These are phyloP conservation scores for Sparidentex hasta DNA, from an alignment of 2,797 vertebrate genomes.

Conservation along the genomic window DNA sequence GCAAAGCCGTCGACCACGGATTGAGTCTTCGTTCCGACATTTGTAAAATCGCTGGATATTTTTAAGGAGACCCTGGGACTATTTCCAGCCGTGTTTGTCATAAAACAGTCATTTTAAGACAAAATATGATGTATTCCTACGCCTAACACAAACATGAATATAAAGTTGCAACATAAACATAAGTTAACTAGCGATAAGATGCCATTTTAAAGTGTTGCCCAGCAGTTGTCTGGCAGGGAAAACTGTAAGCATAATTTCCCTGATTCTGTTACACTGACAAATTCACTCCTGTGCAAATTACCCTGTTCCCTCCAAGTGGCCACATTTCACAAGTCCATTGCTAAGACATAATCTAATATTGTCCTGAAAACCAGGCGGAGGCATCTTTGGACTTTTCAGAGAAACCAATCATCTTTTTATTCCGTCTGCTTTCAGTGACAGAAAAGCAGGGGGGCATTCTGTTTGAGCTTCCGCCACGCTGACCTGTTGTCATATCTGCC, in stretches of 20 bases:
- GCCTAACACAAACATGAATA: too few species aligned
- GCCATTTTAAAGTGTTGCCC: not conserved
- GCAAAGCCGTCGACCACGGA: too few species aligned
- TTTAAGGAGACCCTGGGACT: too few species aligned
- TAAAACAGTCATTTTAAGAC: too few species aligned
- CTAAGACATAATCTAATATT: slow-evolving; percentile 45
- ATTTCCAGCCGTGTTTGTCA: too few species aligned
- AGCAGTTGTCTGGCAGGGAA: not conserved
- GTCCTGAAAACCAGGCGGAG: slow-evolving; percentile 17
- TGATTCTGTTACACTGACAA: slow-evolving; percentile 1
- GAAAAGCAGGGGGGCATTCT: slow-evolving; percentile 4
- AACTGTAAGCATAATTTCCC: not conserved
- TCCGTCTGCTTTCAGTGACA: slow-evolving; percentile 29
- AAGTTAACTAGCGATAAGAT: not conserved
- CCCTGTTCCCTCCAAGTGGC: not conserved
- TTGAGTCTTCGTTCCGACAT: too few species aligned
- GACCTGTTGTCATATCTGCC: slow-evolving; percentile 50
- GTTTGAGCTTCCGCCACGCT: slow-evolving; percentile 35
- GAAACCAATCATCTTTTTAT: slow-evolving; percentile 54
- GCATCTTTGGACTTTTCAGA: slow-evolving; percentile 14
- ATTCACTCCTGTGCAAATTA: slow-evolving; percentile 15
- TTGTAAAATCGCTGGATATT: too few species aligned
- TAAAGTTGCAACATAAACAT: not conserved
- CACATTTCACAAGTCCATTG: slow-evolving; percentile 13
- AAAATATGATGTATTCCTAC: too few species aligned